Base-by-base conservation (phyloP, 1,140 invertebrate genomes). In the Lordiphosa stackelbergi region DNA sequence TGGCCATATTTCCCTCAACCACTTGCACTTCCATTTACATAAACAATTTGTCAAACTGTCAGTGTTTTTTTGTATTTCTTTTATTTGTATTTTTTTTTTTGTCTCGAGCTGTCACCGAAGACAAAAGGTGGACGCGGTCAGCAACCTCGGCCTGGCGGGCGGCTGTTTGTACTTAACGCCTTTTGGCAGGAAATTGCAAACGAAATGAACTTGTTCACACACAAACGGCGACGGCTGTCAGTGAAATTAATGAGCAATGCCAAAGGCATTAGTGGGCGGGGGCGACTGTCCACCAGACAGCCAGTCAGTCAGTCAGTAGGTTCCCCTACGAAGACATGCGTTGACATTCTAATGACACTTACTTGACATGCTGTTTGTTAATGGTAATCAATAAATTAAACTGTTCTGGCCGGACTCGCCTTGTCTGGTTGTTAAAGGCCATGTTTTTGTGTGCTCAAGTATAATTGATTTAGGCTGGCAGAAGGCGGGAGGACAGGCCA, bases 1-100 rank as follows among this genome's bases (percentile, higher is more conserved):
- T 66, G 46, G 40, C 61, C 28, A 57, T 66, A 46, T 66, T 51
- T 49, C 38, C 16, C 3, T 53, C 54, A 40, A 46, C 63, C 54
- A 68, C 64, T 61, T 69, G 65, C 66, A 69, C 57, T 69, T 69
- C 66, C 58, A 69, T 83, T 83, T 81, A 70, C 77, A 75, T 72
- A 83, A 83, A 68, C 75, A 81, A 83, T 83, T 81, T 81, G 75
- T 81, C 75, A 75, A 68, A 65, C 68, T 77, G 77, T 75, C 77
- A 70, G 63, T 69, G 54, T 72, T 75, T 83, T 83, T 70, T 71
- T 81, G 77, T 75, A 62, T 72, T 74, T 71, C 31, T 61, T 34
- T 46, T 34, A 13, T 46, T 13, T 28, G 3, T 53, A 22, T 46
- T 60, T 69, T 56, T 69, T 56, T 51, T 13, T 49, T 53, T 34